These are phyloP conservation scores for Catharus ustulatus DNA, from an alignment of 2,797 vertebrate genomes.

Conservation along the genomic window DNA sequence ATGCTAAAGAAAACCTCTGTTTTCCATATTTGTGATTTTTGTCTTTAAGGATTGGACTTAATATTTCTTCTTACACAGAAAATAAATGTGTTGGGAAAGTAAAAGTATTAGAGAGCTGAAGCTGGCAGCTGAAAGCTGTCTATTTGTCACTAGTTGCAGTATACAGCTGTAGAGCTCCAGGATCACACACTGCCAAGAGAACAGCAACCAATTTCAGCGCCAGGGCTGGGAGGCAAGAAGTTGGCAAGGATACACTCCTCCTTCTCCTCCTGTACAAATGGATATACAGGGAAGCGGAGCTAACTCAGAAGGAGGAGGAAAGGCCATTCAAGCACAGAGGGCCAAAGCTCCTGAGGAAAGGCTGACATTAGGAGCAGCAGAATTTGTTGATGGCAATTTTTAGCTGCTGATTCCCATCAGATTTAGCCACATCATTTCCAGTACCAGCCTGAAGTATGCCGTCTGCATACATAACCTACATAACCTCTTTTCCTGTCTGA, in stretches of 20 bases:
- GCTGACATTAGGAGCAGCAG: not conserved
- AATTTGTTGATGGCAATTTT: not conserved
- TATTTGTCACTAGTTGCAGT: slow-evolving; percentile 20
- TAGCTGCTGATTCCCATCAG: not conserved
- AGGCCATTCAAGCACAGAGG: not conserved
- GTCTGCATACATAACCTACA: not conserved
- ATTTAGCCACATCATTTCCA: not conserved
- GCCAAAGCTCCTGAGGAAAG: not conserved
- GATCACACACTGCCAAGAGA: not conserved
- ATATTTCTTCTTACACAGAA: not conserved
- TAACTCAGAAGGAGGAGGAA: not conserved
- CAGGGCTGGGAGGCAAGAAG: not conserved
- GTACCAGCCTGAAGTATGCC: not conserved
- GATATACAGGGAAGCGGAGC: not conserved
- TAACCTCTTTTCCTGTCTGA: not conserved
- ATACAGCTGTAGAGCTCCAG: not conserved
- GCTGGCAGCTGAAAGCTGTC: not conserved
- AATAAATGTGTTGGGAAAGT: not conserved
- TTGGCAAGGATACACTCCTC: not conserved
- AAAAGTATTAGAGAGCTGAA: not conserved
- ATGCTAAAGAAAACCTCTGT: not conserved
- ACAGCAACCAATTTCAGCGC: slow-evolving; percentile 11
- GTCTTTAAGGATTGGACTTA: not conserved
- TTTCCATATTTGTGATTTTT: not conserved
- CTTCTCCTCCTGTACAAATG: not conserved